Evolutionary conservation across 1,140 invertebrate genomes (phyloP).

Genomic region (Ectropis grisescens): DNA sequence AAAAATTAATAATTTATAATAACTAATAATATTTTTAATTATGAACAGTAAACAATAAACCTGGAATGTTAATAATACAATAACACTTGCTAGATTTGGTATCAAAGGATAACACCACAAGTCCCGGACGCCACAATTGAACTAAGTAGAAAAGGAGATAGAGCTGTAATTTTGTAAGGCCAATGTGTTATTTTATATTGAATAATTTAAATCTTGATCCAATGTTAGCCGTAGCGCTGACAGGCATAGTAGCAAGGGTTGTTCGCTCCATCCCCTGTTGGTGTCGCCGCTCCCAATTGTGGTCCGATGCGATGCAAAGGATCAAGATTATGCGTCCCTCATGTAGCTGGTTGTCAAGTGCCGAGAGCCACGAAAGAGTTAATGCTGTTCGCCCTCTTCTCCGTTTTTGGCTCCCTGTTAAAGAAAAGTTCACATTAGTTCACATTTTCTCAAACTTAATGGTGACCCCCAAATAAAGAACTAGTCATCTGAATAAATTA

Average conservation of each 20-base stretch:
- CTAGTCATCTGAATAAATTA: no score
- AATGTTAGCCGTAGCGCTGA: conserved; percentile 21
- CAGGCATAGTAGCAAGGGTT: conserved; percentile 18
- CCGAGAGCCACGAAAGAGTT: conserved; percentile 69
- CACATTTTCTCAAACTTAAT: no score
- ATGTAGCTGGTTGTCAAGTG: conserved; percentile 70
- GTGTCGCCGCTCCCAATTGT: no score
- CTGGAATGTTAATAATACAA: conserved; percentile 66
- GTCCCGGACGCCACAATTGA: conserved; percentile 21
- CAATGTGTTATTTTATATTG: conserved; percentile 9
- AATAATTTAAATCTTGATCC: conserved; percentile 31
- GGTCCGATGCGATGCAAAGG: conserved; percentile 42
- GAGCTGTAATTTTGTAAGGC: conserved; percentile 16
- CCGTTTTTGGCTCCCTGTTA: conserved; percentile 69
- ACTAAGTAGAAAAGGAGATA: conserved; percentile 37
- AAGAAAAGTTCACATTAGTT: conserved; percentile 7
- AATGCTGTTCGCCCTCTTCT: conserved; percentile 72
- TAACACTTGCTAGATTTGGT: conserved; percentile 61
- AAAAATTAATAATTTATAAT: conserved; percentile 45
- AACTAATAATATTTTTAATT: conserved; percentile 45
- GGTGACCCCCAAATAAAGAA: no score
- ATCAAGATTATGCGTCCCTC: conserved; percentile 58
- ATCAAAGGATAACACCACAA: conserved; percentile 50
- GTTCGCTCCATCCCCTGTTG: conserved; percentile 28
- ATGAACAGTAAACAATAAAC: conserved; percentile 56